A percentile compares a stretch with the other conserved stretches of the same genome.
phyloP scores from a whole-genome alignment of 1,140 invertebrate genomes.

The Drosophila kanapiae region DNA sequence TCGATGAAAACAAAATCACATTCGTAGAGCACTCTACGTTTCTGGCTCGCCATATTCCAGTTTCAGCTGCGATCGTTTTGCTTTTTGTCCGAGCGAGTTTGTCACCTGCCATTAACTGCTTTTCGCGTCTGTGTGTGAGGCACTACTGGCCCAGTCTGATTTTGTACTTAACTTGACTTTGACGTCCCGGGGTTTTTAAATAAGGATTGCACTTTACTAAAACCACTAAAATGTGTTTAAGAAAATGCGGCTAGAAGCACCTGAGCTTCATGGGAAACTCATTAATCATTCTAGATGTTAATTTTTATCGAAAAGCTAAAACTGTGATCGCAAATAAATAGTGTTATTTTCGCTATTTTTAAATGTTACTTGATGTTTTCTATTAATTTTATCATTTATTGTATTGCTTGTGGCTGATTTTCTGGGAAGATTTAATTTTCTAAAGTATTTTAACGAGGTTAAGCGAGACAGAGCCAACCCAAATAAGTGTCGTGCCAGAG shows the following conservation, averaged over 20 bases:
- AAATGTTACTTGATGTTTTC: not conserved
- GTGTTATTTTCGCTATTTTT: not conserved
- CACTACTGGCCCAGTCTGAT: conserved; percentile 37
- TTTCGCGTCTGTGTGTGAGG: not conserved
- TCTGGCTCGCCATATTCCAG: conserved; percentile 23
- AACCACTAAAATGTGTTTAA: not conserved
- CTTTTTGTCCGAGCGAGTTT: conserved; percentile 27
- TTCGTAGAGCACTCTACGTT: conserved; percentile 16
- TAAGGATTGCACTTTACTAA: conserved; percentile 1
- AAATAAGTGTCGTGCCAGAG: conserved; percentile 37
- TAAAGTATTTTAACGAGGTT: conserved; percentile 35
- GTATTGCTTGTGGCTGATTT: not conserved
- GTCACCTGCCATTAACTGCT: conserved; percentile 29
- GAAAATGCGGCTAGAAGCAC: not conserved
- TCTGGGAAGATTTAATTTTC: conserved; percentile 7
- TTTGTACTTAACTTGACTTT: conserved; percentile 15
- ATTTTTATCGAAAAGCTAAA: not conserved
- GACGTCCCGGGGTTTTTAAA: conserved; percentile 17
- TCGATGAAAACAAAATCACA: conserved; percentile 26
- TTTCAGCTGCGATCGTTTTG: conserved; percentile 34
- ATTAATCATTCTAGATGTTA: not conserved
- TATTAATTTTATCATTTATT: not conserved
- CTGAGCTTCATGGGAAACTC: not conserved
- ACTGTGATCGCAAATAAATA: not conserved
- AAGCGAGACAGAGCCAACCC: conserved; percentile 20